A percentile compares a stretch with the other conserved stretches of the same genome.
Conservation (phyloP, 37 sponge, comb jelly and placozoan genomes). For the Corticium candelabrum region DNA sequence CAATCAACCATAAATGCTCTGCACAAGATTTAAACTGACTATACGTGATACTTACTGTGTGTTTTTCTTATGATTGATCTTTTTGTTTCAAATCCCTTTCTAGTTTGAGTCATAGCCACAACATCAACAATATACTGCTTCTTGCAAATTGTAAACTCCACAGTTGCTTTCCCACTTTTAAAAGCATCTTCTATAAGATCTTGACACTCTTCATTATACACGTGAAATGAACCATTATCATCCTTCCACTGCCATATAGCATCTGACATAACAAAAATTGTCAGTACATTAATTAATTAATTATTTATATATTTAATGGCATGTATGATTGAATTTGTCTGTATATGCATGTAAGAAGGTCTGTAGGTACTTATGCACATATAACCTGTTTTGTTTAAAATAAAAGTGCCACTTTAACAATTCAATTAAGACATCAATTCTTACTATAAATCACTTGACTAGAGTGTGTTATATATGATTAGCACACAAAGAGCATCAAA, state of each 20-base stretch:
- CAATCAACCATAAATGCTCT: background rate
- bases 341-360: no score
- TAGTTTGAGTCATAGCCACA: background rate
- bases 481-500: no score
- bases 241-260: background rate
- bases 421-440: no score
- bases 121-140: background rate
- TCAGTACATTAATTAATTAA: no score
- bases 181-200: background rate
- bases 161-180: background rate
- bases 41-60: background rate
- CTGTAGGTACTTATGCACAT: no score
- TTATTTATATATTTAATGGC: no score
- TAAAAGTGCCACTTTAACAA: no score
- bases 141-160: background rate
- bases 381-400: background rate
- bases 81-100: background rate
- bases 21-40: background rate
- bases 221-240: background rate
- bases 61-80: background rate
- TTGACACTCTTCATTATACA: background rate
- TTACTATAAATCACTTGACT: no score
- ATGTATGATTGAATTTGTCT: no score
- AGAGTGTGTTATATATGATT: no score
- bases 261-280: no score